These are phyloP conservation scores for Pontoporia blainvillei DNA, from an alignment of 2,113 vertebrate genomes.

Conservation along the genomic window DNA sequence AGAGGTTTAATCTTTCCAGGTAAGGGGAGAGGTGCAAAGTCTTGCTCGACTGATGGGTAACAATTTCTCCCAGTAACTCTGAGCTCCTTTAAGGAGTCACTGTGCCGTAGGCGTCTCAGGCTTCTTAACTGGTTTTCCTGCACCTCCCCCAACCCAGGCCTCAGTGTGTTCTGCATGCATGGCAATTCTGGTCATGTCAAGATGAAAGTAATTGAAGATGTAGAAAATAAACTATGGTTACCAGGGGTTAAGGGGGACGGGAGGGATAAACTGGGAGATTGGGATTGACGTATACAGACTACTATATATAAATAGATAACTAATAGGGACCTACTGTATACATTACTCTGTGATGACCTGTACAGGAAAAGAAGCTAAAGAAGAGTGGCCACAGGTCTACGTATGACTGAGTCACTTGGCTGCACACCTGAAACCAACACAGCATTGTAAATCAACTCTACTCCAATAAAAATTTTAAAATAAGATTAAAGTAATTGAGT, in stretches of 20 bases:
- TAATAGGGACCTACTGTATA: background rate
- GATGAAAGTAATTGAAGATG: background rate
- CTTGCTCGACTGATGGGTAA: background rate
- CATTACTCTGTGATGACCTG: background rate
- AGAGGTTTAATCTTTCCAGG: background rate
- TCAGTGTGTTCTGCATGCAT: background rate
- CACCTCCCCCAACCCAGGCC: background rate
- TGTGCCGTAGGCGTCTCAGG: background rate
- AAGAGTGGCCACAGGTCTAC: background rate
- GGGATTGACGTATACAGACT: fast-evolving
- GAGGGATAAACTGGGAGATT: background rate
- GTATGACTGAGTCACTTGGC: background rate
- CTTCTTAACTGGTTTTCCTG: background rate
- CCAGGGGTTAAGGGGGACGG: background rate
- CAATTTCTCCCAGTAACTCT: background rate
- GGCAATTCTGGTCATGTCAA: background rate
- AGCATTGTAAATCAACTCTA: background rate
- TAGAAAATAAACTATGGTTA: no score
- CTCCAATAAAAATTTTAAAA: background rate
- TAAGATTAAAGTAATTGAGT: background rate
- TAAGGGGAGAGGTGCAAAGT: background rate
- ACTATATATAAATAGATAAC: background rate
- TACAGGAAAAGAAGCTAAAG: background rate
- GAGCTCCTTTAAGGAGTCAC: background rate
- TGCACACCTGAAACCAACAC: background rate